A percentile compares a stretch with the other conserved stretches of the same genome.
phyloP scores from a whole-genome alignment of 1,140 invertebrate genomes.

The Diorhabda elongata region DNA sequence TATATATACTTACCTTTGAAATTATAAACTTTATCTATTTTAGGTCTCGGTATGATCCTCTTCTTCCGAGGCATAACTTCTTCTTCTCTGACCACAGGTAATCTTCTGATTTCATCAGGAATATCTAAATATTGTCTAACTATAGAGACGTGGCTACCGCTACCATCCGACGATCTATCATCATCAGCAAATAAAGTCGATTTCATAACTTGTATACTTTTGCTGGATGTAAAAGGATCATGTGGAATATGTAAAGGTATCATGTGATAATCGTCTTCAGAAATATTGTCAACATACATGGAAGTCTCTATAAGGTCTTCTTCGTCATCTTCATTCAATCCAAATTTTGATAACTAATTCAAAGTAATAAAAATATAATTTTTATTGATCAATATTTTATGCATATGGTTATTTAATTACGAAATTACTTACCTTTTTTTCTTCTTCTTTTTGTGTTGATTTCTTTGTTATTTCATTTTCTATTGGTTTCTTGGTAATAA shows the following conservation, averaged over 20 bases:
- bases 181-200: slow-evolving; percentile 31
- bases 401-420: too few relatives aligned
- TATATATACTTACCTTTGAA: background rate
- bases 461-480: slow-evolving; percentile 1
- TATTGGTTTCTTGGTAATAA: background rate
- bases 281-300: slow-evolving; percentile 30
- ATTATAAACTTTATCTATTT: slow-evolving; percentile 30
- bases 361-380: too few relatives aligned
- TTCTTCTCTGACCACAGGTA: slow-evolving; percentile 24
- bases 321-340: slow-evolving; percentile 26
- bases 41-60: slow-evolving; percentile 25
- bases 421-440: too few relatives aligned
- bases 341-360: slow-evolving; percentile 14
- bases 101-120: slow-evolving; percentile 25
- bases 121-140: slow-evolving; percentile 29
- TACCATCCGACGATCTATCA: slow-evolving; percentile 28
- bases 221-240: slow-evolving; percentile 21
- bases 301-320: slow-evolving; percentile 30
- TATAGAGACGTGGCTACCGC: slow-evolving; percentile 26
- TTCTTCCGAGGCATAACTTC: slow-evolving; percentile 4
- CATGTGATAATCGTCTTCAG: slow-evolving; percentile 26
- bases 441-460: background rate
- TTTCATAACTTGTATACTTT: slow-evolving; percentile 33
- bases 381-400: too few relatives aligned
- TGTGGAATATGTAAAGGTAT: slow-evolving; percentile 23